Conservation (phyloP, 2,113 vertebrate species). For the Limnothrissa miodon region DNA sequence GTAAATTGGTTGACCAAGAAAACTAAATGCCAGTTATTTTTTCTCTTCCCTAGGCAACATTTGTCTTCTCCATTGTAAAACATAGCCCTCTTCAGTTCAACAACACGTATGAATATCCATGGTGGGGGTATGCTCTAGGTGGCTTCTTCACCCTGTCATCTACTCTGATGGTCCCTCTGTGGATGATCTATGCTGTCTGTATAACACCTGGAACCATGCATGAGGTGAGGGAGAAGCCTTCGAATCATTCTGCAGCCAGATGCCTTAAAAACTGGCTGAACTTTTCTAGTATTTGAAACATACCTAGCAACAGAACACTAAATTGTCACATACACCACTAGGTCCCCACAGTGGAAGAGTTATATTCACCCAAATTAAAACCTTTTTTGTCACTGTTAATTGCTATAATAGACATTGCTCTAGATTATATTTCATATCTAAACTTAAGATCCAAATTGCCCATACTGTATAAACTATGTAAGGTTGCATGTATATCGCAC, state of each 20-base stretch:
- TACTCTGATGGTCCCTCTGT: conserved; percentile 68
- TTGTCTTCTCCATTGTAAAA: conserved; percentile 66
- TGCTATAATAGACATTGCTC: too few relatives aligned
- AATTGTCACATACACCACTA: too few relatives aligned
- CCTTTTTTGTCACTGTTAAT: too few relatives aligned
- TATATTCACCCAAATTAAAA: too few relatives aligned
- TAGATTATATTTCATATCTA: too few relatives aligned
- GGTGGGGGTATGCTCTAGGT: conserved; percentile 75
- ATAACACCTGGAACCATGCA: conserved; percentile 65
- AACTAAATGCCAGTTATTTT: background rate
- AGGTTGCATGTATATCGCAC: too few relatives aligned
- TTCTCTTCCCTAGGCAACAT: conserved; percentile 55
- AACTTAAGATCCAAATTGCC: too few relatives aligned
- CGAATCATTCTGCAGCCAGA: background rate
- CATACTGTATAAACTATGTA: too few relatives aligned
- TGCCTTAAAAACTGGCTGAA: background rate
- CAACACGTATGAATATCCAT: conserved; percentile 74
- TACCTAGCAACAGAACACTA: too few relatives aligned
- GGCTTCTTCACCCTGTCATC: conserved; percentile 73
- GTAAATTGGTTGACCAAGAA: background rate
- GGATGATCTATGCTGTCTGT: conserved; percentile 65
- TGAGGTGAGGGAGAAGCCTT: conserved; percentile 54
- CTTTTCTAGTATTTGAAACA: background rate
- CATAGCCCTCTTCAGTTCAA: conserved; percentile 72
- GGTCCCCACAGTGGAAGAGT: too few relatives aligned